A percentile compares a stretch with the other conserved stretches of the same genome.
Conservation (phyloP, 2,888 invertebrate species). For the Tetanocera ferruginea region DNA sequence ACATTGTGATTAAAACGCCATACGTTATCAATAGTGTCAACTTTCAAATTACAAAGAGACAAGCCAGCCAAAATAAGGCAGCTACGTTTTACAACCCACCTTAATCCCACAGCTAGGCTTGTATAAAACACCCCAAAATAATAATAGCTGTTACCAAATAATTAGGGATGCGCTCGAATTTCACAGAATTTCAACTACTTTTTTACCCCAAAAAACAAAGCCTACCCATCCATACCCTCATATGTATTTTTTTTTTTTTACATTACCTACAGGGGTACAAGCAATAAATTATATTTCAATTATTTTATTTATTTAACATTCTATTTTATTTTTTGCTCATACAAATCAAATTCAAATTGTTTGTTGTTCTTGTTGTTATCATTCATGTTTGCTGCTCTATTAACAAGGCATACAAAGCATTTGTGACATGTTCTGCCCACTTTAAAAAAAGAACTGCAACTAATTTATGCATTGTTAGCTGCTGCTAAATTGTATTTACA, state of each 20-base stretch:
- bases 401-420: conserved; percentile 12
- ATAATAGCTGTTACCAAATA: background rate
- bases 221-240: background rate
- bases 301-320: conserved; percentile 25
- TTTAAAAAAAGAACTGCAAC: background rate
- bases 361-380: background rate
- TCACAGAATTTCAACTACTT: conserved; percentile 7
- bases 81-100: background rate
- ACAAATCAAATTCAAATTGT: background rate
- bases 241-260: background rate
- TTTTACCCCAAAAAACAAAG: conserved; percentile 22
- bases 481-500: conserved; percentile 2
- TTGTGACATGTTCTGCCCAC: background rate
- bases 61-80: conserved; percentile 10
- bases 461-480: conserved; percentile 29
- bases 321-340: background rate
- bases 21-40: conserved; percentile 35
- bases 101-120: background rate
- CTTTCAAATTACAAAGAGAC: conserved; percentile 25
- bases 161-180: conserved; percentile 32
- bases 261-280: background rate
- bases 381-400: background rate
- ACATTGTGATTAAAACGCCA: conserved; percentile 24
- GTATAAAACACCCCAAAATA: conserved; percentile 13
- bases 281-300: conserved; percentile 37